Base-by-base conservation (phyloP, 2,797 vertebrate genomes). In the Esox masquinongy region DNA sequence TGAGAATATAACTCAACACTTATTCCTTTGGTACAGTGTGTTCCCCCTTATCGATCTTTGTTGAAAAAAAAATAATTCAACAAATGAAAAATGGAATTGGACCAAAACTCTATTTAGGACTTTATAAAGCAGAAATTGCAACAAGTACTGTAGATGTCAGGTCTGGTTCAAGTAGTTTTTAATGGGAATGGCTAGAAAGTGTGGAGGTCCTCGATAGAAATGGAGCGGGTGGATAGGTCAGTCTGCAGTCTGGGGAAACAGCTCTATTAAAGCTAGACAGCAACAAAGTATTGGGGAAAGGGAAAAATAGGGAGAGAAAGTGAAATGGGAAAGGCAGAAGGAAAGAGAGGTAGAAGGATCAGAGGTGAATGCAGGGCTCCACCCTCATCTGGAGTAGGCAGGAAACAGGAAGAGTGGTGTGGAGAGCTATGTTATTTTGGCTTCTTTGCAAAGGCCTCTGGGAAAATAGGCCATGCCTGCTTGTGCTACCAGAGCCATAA, bases 381-480 rank as follows among this genome's bases (percentile, higher is more conserved):
- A 68, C 72, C 64, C 68, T 75, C 43, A 8, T 64, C 34, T 68
- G 49, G 50, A 39, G 68, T 56, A 67, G 69, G 74, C 61, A 22
- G 70, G 61, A 79, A 63, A 68, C 67, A 82, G 66, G 78, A 80
- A 63, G 69, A 82, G 68, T 59, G 64, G 75, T 68, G 39, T 70
- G 82, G 76, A 83, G 83, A 84, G 80, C 26, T 49, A 81, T 89
- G 82, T 87, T 88, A 88, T 90, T 91, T 85, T 85, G 86, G 82
- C 84, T 88, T 85, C 74, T 74, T 74, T 85, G 82, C 84, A 82
- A 85, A 83, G 88, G 86, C 90, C 88, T 90, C 86, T 88, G 90
- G 90, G 92, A 92, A 91, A 90, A 90, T 79, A 80, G 80, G 73
- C 53, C 69, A 83, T 83, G 83, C 88, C 90, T 88, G 86, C 84